Evolutionary conservation across 1,140 invertebrate genomes (phyloP).

Genomic region (Lepidotrigona ventralis): DNA sequence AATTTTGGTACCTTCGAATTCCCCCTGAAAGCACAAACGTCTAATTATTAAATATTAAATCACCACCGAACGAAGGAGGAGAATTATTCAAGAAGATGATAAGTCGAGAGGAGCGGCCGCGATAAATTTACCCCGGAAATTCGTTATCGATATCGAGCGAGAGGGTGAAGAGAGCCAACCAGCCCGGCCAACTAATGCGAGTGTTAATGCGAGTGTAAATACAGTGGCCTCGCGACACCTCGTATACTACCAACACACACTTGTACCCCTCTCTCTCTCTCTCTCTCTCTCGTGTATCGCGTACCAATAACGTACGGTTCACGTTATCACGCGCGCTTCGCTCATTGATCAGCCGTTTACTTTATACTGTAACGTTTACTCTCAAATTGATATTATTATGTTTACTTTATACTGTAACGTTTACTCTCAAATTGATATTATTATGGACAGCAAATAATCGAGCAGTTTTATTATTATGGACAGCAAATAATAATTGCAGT

Average conservation of each 20-base stretch:
- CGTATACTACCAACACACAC: slow-evolving; percentile 7
- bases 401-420: too few relatives aligned
- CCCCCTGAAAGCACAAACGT: too few relatives aligned
- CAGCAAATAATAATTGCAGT: too few relatives aligned
- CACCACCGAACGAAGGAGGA: neutral
- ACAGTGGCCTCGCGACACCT: neutral
- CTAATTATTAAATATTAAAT: neutral
- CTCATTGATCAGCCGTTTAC: slow-evolving; percentile 29
- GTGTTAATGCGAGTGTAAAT: slow-evolving; percentile 30
- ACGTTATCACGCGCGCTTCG: slow-evolving; percentile 48
- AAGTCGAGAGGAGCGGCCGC: neutral
- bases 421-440: too few relatives aligned
- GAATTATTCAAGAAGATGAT: neutral
- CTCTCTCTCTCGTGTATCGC: too few relatives aligned
- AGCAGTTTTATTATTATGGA: too few relatives aligned
- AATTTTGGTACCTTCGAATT: too few relatives aligned
- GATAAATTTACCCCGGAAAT: slow-evolving; percentile 3
- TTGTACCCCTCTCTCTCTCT: too few relatives aligned
- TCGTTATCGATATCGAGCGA: slow-evolving; percentile 2
- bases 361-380: too few relatives aligned
- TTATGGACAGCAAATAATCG: too few relatives aligned
- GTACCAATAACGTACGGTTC: slow-evolving; percentile 46
- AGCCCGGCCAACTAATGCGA: slow-evolving; percentile 10
- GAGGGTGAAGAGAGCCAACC: slow-evolving; percentile 6
- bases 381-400: too few relatives aligned